Conservation (phyloP, 2,888 invertebrate genomes). For the Drosophila neotestacea region DNA sequence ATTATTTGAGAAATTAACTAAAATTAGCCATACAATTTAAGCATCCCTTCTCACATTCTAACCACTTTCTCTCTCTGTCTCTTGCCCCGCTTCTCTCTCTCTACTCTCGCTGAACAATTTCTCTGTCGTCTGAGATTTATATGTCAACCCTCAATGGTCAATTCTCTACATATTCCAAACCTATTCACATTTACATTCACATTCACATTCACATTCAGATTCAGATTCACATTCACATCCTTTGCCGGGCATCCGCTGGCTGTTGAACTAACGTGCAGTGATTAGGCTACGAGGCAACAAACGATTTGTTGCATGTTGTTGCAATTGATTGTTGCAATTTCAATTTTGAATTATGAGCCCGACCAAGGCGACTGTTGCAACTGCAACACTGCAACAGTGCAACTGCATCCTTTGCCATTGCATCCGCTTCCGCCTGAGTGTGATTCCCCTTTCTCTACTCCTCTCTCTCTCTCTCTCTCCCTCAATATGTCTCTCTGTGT, state of each 20-base stretch:
- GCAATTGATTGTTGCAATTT: conserved; percentile 84
- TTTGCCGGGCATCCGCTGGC: conserved; percentile 60
- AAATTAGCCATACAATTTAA: conserved; percentile 44
- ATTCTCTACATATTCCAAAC: conserved; percentile 22
- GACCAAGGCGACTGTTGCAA: conserved; percentile 44
- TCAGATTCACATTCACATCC: conserved; percentile 51
- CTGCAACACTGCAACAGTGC: conserved; percentile 16
- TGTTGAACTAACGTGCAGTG: conserved; percentile 68
- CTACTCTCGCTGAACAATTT: background rate
- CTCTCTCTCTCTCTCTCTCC: background rate
- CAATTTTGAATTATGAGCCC: conserved; percentile 83
- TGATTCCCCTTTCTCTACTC: conserved; percentile 6
- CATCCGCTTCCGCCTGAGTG: conserved; percentile 60
- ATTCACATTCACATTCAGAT: conserved; percentile 36
- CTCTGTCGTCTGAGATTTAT: conserved; percentile 64
- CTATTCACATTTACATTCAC: conserved; percentile 8
- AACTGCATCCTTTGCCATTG: conserved; percentile 59
- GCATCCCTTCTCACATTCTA: background rate
- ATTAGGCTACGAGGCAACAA: conserved; percentile 75
- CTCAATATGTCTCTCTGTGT: conserved; percentile 25
- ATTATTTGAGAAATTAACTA: conserved; percentile 35
- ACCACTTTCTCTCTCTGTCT: background rate
- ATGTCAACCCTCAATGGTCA: conserved; percentile 47
- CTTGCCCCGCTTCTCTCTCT: background rate
- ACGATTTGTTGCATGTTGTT: conserved; percentile 80